Conservation (phyloP, 1,140 invertebrate genomes). For the Lepidurus arcticus region DNA sequence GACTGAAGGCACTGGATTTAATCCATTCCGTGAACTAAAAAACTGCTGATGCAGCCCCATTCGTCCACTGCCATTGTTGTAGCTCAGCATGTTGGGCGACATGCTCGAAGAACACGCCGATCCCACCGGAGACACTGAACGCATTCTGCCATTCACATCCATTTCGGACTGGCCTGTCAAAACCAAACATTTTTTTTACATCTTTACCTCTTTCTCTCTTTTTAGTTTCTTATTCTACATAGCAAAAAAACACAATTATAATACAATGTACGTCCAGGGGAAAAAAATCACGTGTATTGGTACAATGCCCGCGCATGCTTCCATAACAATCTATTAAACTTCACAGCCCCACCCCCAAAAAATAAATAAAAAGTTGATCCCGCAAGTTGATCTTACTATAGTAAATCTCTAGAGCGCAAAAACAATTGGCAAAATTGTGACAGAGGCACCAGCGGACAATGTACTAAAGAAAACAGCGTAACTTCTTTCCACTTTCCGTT, state of each 20-base stretch:
- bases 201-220: too few relatives aligned
- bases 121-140: constrained; percentile 20
- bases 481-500: background rate
- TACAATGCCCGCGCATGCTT: constrained; percentile 20
- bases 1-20: constrained; percentile 13
- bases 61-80: background rate
- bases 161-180: background rate
- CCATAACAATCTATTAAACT: constrained; percentile 10
- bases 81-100: constrained; percentile 14
- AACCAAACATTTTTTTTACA: background rate
- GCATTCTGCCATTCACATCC: background rate
- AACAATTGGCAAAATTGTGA: background rate
- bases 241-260: too few relatives aligned
- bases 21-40: constrained; percentile 11
- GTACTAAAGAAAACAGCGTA: constrained; percentile 27
- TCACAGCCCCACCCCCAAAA: background rate
- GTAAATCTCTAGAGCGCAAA: background rate
- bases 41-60: constrained; percentile 1
- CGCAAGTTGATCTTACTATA: background rate
- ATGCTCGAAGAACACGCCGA: constrained; percentile 25
- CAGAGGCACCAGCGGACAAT: constrained; percentile 6
- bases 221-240: too few relatives aligned
- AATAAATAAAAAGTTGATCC: background rate
- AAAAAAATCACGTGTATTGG: constrained; percentile 25
- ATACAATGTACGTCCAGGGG: constrained; percentile 13